Evolutionary conservation across 2,797 vertebrate species (phyloP), one percentile per base, ranked within the genome.

Genomic region (Ctenosaura bakeri): DNA sequence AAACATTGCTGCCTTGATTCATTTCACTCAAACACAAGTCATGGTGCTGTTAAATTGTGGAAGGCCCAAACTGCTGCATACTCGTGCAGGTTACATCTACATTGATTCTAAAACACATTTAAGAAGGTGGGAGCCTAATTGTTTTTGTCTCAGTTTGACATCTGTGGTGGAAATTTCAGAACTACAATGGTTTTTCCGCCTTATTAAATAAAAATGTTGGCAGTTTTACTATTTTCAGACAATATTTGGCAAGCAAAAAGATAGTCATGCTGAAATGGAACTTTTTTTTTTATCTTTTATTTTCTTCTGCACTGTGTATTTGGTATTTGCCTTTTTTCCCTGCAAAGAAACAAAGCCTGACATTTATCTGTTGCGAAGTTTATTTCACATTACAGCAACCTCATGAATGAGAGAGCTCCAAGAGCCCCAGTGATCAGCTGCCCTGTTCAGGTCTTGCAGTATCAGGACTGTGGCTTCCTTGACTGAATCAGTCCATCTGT

Each of bases 141-240:
- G 82, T 59, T 83, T 92, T 66, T 81, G 86, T 93, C 91, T 38
- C 22, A 93, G 42, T 91, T 94, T 96, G 94, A 91, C 92, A 94
- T 10, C 80, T 59, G 62, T 86, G 93, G 74, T 93, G 93, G 86
- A 93, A 96, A 92, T 94, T 59, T 92, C 66, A 89, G 6, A 86
- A 85, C 24, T 83, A 89, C 86, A 93, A 88, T 91, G 90, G 88
- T 92, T 93, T 94, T 91, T 16, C 29, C 90, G 66, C 79, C 90
- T 92, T 88, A 79, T 94, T 88, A 88, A 79, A 76, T 93, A 94
- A 92, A 94, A 86, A 85, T 89, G 92, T 85, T 95, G 93, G 82
- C 90, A 90, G 14, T 93, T 94, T n/a, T 20, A 32, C 42, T 93
- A 89, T 92, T 94, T 59, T 94, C 92, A 94, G 93, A 91, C 88